A percentile compares a stretch with the other conserved stretches of the same genome.
Evolutionary conservation across 1,140 invertebrate species (phyloP).

Genomic region (Macrostomum lignano): DNA sequence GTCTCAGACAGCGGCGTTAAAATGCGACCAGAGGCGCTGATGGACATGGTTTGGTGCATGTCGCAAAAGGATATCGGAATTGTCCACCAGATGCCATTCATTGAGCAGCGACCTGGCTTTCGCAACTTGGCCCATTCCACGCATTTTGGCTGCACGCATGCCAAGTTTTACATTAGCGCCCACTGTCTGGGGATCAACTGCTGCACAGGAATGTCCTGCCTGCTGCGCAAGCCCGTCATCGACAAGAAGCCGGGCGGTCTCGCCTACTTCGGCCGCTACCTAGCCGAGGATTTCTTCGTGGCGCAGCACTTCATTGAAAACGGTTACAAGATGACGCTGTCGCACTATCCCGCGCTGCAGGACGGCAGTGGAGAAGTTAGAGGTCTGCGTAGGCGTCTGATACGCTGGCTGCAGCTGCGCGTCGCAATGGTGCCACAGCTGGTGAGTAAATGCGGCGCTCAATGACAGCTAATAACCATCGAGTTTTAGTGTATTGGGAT

Average conservation of each 20-base stretch:
- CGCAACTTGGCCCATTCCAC: too few relatives aligned
- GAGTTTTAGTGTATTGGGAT: too few relatives aligned
- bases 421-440: constrained; percentile 3
- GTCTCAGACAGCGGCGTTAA: constrained; percentile 37
- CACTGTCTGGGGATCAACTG: constrained; percentile 59
- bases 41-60: constrained; percentile 75
- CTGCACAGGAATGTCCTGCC: constrained; percentile 87
- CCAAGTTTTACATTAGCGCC: constrained; percentile 44
- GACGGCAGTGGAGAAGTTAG: constrained; percentile 61
- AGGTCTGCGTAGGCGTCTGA: constrained; percentile 44
- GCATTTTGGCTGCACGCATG: constrained; percentile 86
- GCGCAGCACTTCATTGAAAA: constrained; percentile 55
- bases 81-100: constrained; percentile 89
- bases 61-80: constrained; percentile 49
- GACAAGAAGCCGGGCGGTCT: constrained; percentile 63
- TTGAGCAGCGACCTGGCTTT: too few relatives aligned
- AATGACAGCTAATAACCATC: too few relatives aligned
- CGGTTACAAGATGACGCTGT: constrained; percentile 26
- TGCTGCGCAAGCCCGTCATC: constrained; percentile 57
- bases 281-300: constrained; percentile 94
- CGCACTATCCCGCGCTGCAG: constrained; percentile 61
- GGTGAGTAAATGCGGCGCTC: constrained; percentile 11
- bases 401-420: constrained; percentile 5
- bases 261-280: constrained; percentile 58
- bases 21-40: constrained; percentile 2